Percentiles rank a stretch among this genome's conserved stretches.
Evolutionary conservation across 2,888 invertebrate species (phyloP).

Genomic region (Megaustenia siamemsis): DNA sequence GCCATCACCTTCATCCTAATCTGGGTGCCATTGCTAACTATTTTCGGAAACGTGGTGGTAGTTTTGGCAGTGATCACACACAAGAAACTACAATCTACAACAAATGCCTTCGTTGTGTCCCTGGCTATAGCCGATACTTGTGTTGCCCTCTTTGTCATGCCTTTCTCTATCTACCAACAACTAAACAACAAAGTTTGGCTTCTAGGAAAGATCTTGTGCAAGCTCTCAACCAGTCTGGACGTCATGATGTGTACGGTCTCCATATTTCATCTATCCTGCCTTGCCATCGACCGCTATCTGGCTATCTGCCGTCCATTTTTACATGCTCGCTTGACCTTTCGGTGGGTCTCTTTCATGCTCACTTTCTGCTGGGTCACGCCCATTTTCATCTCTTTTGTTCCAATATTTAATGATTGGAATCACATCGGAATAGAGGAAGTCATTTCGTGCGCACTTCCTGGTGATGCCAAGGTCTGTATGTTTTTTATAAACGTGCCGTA

Average conservation of each 20-base stretch:
- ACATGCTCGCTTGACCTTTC: conserved; percentile 71
- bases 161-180: conserved; percentile 75
- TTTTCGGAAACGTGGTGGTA: conserved; percentile 72
- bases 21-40: conserved; percentile 69
- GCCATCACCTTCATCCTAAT: conserved; percentile 67
- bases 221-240: conserved; percentile 72
- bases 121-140: conserved; percentile 74
- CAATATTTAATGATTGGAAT: conserved; percentile 75
- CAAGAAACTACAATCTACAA: conserved; percentile 71
- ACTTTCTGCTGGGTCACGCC: conserved; percentile 74
- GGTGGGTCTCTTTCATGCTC: conserved; percentile 68
- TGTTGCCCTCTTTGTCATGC: conserved; percentile 76
- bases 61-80: conserved; percentile 74
- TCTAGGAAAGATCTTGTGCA: conserved; percentile 69
- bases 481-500: conserved; percentile 75
- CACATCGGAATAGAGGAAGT: conserved; percentile 74
- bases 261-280: conserved; percentile 75
- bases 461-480: conserved; percentile 64
- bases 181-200: conserved; percentile 72
- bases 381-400: conserved; percentile 75
- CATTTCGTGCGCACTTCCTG: conserved; percentile 66
- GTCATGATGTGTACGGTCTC: conserved; percentile 77
- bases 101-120: conserved; percentile 76
- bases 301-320: conserved; percentile 76
- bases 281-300: conserved; percentile 75